These are phyloP conservation scores for Riptortus pedestris DNA, from an alignment of 1,140 invertebrate genomes.

Conservation along the genomic window DNA sequence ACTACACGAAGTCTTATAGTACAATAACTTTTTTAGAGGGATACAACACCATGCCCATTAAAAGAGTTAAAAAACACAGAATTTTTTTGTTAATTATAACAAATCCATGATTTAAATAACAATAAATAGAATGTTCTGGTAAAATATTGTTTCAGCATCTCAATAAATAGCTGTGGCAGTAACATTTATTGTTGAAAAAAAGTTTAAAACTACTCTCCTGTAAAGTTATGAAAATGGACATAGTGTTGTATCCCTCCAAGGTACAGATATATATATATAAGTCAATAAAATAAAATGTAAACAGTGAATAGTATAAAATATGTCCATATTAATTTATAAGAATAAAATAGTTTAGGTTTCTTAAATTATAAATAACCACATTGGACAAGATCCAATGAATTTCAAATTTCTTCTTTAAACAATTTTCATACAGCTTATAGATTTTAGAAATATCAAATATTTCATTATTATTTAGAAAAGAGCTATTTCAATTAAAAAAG, in stretches of 20 bases:
- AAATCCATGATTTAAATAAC: not conserved
- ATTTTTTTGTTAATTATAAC: not conserved
- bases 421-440: too few species aligned
- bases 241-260: not conserved
- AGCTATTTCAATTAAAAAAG: too few species aligned
- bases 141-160: slow-evolving; percentile 3
- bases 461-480: too few species aligned
- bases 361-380: too few species aligned
- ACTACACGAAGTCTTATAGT: not conserved
- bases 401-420: too few species aligned
- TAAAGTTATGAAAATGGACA: not conserved
- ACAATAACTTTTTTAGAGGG: slow-evolving; percentile 1
- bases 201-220: slow-evolving; percentile 2
- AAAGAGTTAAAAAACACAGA: not conserved
- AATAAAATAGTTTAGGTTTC: too few species aligned
- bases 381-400: too few species aligned
- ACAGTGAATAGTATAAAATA: too few species aligned
- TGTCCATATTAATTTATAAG: too few species aligned
- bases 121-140: slow-evolving; percentile 10
- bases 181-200: not conserved
- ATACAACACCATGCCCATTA: slow-evolving; percentile 10
- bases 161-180: not conserved
- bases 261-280: not conserved
- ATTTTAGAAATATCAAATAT: too few species aligned
- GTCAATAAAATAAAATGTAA: too few species aligned